Percentiles rank a stretch among this genome's conserved stretches.
These are phyloP conservation scores for Anguilla rostrata DNA, from an alignment of 2,113 vertebrate genomes.

Conservation along the genomic window DNA sequence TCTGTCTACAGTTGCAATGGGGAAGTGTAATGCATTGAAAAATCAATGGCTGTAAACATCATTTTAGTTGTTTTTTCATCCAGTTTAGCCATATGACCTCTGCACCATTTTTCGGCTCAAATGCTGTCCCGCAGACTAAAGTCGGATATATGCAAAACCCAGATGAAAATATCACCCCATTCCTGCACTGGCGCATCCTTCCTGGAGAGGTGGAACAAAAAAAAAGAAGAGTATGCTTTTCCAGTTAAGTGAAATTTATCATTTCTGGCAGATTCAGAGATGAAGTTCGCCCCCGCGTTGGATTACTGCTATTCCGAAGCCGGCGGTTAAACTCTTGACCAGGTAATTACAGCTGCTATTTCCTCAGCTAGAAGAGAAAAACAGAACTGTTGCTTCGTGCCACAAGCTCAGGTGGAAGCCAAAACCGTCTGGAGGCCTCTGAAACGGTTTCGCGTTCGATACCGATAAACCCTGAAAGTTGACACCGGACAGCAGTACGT, in stretches of 20 bases:
- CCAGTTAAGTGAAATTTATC: constrained; percentile 45
- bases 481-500: not conserved
- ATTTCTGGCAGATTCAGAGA: constrained; percentile 49
- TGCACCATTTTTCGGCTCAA: not conserved
- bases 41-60: not conserved
- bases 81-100: not conserved
- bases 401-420: not conserved
- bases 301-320: constrained; percentile 42
- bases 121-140: not conserved
- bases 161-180: not conserved
- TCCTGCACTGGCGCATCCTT: not conserved
- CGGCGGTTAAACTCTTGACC: constrained; percentile 49
- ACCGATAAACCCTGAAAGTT: not conserved
- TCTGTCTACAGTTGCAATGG: not conserved
- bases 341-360: constrained; percentile 2
- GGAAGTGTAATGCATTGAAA: not conserved
- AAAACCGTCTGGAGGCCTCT: constrained; percentile 14
- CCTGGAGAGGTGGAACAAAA: not conserved
- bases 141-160: not conserved
- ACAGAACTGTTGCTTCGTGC: not conserved
- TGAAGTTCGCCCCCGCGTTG: constrained; percentile 27
- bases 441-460: not conserved
- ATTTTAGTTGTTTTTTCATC: not conserved
- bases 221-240: not conserved
- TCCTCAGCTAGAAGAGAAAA: not conserved